Evolutionary conservation across 35 echinoderm and acorn worm species (phyloP), one percentile per base, ranked within the genome.

Genomic region (Holothuria glaberrima): DNA sequence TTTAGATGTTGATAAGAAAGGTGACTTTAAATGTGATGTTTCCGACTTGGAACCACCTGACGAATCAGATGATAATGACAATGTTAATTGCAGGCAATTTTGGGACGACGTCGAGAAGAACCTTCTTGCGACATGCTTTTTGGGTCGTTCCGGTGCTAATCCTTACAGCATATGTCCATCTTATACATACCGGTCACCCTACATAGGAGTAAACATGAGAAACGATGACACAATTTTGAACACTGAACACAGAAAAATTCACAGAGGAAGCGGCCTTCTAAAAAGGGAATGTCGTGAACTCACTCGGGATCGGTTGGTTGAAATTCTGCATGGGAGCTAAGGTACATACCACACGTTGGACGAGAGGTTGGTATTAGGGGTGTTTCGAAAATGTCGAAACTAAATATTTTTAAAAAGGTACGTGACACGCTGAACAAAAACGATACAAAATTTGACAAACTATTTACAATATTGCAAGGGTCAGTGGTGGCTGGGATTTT

Each of bases 391-490:
- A 86, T 67, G 83, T 21, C 83, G 32, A 86, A 86, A 86, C 38
- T 86, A 18, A 59, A 86, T 32, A 86, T 86, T 4, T 41, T 31
- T 5, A 69, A 26, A 17, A 68, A 86, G 65, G 65, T 86, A 18
- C 13, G 83, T 41, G 83, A 86, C 36, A 45, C 59, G 32, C 28
- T 86, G 16, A 16, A 22, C 7, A 67, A n/a, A 21, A 59, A 86
- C 36, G n/a, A 68, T 10, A 41, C 83, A 9, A 86, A 86, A 28
- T 86, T 86, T 20, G 28, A 86, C 28, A 86, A 86, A 35, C 14
- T 86, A 5, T 86, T 86, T 66, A 10, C 83, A 66, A 86, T 66
- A 68, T 41, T 86, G 32, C 58, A 86, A 30, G 35, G 59, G 33
- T 86, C 60, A 22, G 41, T 17, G 69, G 88, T 18, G 75, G 88